A percentile compares a stretch with the other conserved stretches of the same genome.
phyloP scores from a whole-genome alignment of 2,113 vertebrate species.

The Meles meles region DNA sequence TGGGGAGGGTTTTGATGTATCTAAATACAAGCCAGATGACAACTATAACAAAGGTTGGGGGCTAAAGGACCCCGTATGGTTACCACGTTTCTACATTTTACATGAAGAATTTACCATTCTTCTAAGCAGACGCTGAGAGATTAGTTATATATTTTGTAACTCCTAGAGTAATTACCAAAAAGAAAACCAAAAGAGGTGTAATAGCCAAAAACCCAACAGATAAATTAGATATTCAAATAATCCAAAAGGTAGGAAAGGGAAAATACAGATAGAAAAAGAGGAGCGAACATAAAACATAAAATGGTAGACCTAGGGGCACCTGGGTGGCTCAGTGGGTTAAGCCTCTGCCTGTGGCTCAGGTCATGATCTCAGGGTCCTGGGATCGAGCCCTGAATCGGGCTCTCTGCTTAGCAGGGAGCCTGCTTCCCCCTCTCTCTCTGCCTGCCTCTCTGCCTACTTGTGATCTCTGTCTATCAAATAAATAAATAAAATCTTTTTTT shows the following conservation, averaged over 20 bases:
- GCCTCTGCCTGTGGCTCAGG: too few relatives aligned
- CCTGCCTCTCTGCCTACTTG: too few relatives aligned
- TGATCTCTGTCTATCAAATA: too few relatives aligned
- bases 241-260: not conserved
- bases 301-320: not conserved
- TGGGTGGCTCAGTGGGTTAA: too few relatives aligned
- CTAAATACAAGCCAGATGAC: not conserved
- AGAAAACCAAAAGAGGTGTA: not conserved
- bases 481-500: too few relatives aligned
- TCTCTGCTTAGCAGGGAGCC: too few relatives aligned
- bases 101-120: not conserved
- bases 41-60: not conserved
- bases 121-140: conserved; percentile 4
- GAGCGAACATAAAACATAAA: not conserved
- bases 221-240: not conserved
- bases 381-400: accelerated
- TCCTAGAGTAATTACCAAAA: not conserved
- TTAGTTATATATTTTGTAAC: not conserved
- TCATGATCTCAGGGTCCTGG: too few relatives aligned
- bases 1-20: not conserved
- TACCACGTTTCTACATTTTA: not conserved
- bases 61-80: not conserved
- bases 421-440: too few relatives aligned
- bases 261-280: not conserved
- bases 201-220: not conserved